A percentile compares a stretch with the other conserved stretches of the same genome.
phyloP scores from a whole-genome alignment of 2,888 invertebrate genomes.

The Nebria salina region DNA sequence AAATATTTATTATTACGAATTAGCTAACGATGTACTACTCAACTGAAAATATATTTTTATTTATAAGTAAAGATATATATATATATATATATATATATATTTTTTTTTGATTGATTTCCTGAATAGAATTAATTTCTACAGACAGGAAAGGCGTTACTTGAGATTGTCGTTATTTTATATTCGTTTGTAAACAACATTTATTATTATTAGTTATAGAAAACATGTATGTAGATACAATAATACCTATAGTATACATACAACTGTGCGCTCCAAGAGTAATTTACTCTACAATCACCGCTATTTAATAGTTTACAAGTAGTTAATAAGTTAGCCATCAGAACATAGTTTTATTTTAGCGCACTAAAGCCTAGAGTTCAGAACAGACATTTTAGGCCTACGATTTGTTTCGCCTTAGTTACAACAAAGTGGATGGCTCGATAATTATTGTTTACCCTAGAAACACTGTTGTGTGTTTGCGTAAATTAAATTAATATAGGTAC shows the following conservation, averaged over 20 bases:
- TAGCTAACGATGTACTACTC: too few relatives aligned
- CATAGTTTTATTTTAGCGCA: background rate
- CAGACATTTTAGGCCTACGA: constrained; percentile 31
- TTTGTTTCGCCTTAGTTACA: constrained; percentile 9
- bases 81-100: too few relatives aligned
- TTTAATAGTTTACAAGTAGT: constrained; percentile 58
- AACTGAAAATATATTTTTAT: too few relatives aligned
- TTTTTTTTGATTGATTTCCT: background rate
- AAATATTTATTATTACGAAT: background rate
- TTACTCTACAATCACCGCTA: constrained; percentile 60
- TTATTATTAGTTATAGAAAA: background rate
- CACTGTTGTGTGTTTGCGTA: background rate
- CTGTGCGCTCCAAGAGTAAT: constrained; percentile 56
- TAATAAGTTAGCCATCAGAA: background rate
- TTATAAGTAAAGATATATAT: too few relatives aligned
- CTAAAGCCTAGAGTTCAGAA: background rate
- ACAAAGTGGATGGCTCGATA: constrained; percentile 38
- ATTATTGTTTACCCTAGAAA: background rate
- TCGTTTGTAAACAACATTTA: too few relatives aligned
- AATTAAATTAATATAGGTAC: background rate
- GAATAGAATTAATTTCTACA: background rate
- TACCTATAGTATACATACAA: background rate
- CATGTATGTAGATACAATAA: background rate
- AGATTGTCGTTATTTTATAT: constrained; percentile 27
- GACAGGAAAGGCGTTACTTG: constrained; percentile 34